A percentile compares a stretch with the other conserved stretches of the same genome.
Evolutionary conservation across 2,113 vertebrate genomes (phyloP).

Genomic region (Gambusia holbrooki): DNA sequence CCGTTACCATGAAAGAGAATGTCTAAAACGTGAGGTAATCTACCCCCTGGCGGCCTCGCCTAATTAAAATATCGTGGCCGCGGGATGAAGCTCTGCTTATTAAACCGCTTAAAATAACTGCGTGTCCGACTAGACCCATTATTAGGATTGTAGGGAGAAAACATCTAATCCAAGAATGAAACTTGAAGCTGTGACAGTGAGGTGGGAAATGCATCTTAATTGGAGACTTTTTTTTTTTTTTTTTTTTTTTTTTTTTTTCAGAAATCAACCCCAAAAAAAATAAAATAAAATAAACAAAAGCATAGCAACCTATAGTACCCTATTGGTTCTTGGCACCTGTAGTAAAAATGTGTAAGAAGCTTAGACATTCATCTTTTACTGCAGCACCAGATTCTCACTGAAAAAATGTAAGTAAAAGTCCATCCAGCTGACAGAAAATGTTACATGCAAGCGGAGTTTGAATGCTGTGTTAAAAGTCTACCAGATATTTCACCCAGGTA

Average conservation of each 20-base stretch:
- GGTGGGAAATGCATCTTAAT: not conserved
- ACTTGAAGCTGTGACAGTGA: not conserved
- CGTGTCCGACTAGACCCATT: slow-evolving; percentile 13
- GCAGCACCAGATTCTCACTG: not conserved
- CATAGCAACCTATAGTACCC: too few species aligned
- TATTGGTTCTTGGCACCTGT: not conserved
- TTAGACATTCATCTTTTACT: not conserved
- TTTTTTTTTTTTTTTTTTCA: too few species aligned
- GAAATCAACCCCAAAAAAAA: not conserved
- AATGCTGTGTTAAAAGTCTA: too few species aligned
- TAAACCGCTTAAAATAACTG: slow-evolving; percentile 10
- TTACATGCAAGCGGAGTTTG: too few species aligned
- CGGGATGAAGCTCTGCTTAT: slow-evolving; percentile 14
- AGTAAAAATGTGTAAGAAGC: not conserved
- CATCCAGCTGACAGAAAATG: too few species aligned
- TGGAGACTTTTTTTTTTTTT: too few species aligned
- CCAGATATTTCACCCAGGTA: too few species aligned
- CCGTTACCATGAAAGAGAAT: slow-evolving; percentile 57
- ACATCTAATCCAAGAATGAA: not conserved
- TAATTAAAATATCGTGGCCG: slow-evolving; percentile 47
- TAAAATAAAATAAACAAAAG: not conserved
- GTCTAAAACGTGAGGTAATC: slow-evolving; percentile 52
- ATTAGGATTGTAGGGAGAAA: not conserved
- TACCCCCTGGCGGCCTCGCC: slow-evolving; percentile 30
- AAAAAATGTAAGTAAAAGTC: not conserved